These are phyloP conservation scores for Sphaeramia orbicularis DNA, from an alignment of 2,797 vertebrate species.

Conservation along the genomic window DNA sequence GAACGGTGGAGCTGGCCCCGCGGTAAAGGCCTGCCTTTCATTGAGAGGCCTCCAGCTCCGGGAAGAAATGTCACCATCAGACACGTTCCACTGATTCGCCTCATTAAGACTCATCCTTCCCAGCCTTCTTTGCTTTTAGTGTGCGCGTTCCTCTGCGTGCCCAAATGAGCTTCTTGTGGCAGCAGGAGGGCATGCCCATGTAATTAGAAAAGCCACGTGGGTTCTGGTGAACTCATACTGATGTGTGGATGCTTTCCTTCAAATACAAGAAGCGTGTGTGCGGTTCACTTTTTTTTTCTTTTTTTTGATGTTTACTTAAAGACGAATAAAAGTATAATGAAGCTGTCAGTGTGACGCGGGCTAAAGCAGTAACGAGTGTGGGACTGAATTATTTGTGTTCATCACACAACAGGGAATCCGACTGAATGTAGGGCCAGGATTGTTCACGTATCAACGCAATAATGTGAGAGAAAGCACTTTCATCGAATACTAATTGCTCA, in stretches of 20 bases:
- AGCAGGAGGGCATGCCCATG: constrained; percentile 57
- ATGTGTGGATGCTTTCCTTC: constrained; percentile 7
- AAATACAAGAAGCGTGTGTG: neutral
- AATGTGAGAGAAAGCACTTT: constrained; percentile 15
- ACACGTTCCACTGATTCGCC: constrained; percentile 73
- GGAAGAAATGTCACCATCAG: constrained; percentile 77
- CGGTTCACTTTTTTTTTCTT: neutral
- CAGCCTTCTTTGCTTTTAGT: constrained; percentile 64
- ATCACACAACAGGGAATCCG: constrained; percentile 9
- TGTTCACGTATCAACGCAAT: constrained; percentile 31
- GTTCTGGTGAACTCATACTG: constrained; percentile 32
- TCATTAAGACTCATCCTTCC: constrained; percentile 75
- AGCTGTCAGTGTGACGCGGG: constrained; percentile 36
- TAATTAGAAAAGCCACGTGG: constrained; percentile 72
- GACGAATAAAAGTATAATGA: constrained; percentile 47
- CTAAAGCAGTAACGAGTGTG: constrained; percentile 12
- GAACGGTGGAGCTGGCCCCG: constrained; percentile 47
- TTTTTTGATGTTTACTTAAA: constrained; percentile 54
- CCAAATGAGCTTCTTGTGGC: constrained; percentile 66
- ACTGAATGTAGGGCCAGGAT: constrained; percentile 3
- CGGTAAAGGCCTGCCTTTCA: constrained; percentile 55
- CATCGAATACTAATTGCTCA: constrained; percentile 55
- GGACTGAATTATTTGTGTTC: constrained; percentile 43
- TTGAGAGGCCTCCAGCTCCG: constrained; percentile 52
- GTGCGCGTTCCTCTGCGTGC: constrained; percentile 34